Evolutionary conservation across 2,797 vertebrate species (phyloP).

Genomic region (Hippopotamyrus pictus): DNA sequence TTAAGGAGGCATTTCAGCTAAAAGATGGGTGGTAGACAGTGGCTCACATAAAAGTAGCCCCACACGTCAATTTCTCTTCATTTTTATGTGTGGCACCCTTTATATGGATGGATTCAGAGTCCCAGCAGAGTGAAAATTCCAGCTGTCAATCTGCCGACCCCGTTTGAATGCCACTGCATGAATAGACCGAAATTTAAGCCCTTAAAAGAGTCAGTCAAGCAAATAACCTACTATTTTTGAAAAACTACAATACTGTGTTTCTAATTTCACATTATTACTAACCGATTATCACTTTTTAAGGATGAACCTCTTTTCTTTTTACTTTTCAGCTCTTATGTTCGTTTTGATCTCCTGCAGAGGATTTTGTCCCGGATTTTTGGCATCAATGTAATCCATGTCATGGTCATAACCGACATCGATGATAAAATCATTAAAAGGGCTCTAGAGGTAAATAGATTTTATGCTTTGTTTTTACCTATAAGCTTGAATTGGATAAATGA

Average conservation of each 20-base stretch:
- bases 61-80: neutral
- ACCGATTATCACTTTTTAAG: neutral
- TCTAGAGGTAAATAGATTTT: conserved; percentile 62
- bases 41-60: neutral
- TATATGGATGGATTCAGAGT: neutral
- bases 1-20: neutral
- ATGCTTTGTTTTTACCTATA: neutral
- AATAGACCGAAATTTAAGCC: neutral
- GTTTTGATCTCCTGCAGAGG: conserved; percentile 89
- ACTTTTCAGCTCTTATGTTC: conserved; percentile 77
- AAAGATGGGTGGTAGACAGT: neutral
- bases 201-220: neutral
- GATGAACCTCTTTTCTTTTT: conserved; percentile 15
- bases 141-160: neutral
- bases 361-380: conserved; percentile 76
- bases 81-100: neutral
- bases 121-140: neutral
- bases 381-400: conserved; percentile 78
- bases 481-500: neutral
- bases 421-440: conserved; percentile 88
- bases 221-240: neutral
- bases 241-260: neutral
- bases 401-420: conserved; percentile 94
- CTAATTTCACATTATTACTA: neutral
- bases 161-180: neutral